phyloP scores from a whole-genome alignment of 2,888 invertebrate genomes.

The Bhutanitis thaidina region DNA sequence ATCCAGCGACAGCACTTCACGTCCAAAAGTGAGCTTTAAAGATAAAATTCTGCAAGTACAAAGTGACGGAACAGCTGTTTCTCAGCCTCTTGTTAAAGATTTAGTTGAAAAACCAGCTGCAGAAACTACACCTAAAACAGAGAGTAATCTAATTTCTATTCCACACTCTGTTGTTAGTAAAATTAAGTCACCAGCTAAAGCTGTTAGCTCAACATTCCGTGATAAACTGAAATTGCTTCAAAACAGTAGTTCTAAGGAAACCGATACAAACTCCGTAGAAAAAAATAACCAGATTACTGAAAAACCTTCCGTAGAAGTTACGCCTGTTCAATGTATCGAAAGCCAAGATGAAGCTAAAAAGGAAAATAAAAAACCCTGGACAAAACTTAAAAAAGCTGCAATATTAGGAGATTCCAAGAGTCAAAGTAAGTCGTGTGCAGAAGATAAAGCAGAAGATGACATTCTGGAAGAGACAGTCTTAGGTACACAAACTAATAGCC shows the following conservation, averaged over 20 bases:
- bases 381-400: conserved; percentile 87
- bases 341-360: conserved; percentile 55
- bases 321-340: conserved; percentile 46
- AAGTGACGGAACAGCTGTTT: conserved; percentile 70
- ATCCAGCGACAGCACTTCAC: conserved; percentile 62
- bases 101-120: conserved; percentile 64
- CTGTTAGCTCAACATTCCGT: conserved; percentile 67
- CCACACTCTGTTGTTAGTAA: conserved; percentile 76
- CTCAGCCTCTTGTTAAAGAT: conserved; percentile 68
- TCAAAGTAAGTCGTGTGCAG: conserved; percentile 56
- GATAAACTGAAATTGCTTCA: conserved; percentile 74
- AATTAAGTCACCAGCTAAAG: conserved; percentile 75
- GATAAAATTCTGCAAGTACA: conserved; percentile 81
- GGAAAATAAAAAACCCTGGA: conserved; percentile 84
- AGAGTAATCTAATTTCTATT: conserved; percentile 69
- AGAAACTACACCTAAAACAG: conserved; percentile 68
- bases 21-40: conserved; percentile 82
- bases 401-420: conserved; percentile 77
- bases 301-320: conserved; percentile 53
- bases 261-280: conserved; percentile 42
- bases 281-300: conserved; percentile 50
- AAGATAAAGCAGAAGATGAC: conserved; percentile 52
- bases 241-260: conserved; percentile 51
- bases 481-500: conserved; percentile 28
- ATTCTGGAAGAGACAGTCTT: conserved; percentile 34